Evolutionary conservation across 2,888 invertebrate species (phyloP).

Genomic region (Pycnomerus fuliginosus): DNA sequence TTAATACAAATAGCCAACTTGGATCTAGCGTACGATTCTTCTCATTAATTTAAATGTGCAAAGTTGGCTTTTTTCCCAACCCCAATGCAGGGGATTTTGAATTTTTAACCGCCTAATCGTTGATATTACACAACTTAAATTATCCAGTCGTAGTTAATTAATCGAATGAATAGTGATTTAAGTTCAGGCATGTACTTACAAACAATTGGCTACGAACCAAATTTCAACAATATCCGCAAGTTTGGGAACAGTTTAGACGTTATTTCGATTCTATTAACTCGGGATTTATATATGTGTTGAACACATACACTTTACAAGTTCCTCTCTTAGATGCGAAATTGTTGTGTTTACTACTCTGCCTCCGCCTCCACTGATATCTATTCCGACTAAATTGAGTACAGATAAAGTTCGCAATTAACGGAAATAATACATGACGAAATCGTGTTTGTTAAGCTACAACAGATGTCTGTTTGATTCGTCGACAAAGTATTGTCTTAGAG

Average conservation of each 20-base stretch:
- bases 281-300: conserved; percentile 47
- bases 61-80: conserved; percentile 22
- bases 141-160: too few relatives aligned
- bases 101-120: too few relatives aligned
- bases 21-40: conserved; percentile 30
- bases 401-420: conserved; percentile 27
- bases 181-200: conserved; percentile 49
- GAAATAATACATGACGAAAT: conserved; percentile 25
- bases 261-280: conserved; percentile 52
- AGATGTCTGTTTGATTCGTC: too few relatives aligned
- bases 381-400: conserved; percentile 26
- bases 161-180: conserved; percentile 51
- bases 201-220: conserved; percentile 53
- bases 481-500: too few relatives aligned
- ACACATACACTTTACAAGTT: conserved; percentile 39
- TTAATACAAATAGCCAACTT: conserved; percentile 50
- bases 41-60: conserved; percentile 44
- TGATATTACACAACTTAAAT: too few relatives aligned
- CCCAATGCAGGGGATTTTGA: not conserved
- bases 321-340: conserved; percentile 33
- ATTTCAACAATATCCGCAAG: conserved; percentile 50
- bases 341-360: conserved; percentile 27
- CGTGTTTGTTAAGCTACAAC: too few relatives aligned
- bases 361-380: conserved; percentile 19
- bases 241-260: conserved; percentile 42